Evolutionary conservation across 2,888 invertebrate genomes (phyloP).

Genomic region (Villa cingulata): DNA sequence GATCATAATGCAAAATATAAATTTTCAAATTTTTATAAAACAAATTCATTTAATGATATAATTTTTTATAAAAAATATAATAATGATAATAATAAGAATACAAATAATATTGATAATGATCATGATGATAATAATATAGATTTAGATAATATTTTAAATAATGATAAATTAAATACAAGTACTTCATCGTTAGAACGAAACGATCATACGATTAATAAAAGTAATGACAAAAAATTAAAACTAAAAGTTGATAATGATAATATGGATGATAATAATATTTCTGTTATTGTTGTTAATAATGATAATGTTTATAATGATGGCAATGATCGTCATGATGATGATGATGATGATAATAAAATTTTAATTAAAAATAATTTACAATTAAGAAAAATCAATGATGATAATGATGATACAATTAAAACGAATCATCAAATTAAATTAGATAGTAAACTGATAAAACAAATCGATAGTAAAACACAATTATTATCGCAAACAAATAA

Average conservation of each 20-base stretch:
- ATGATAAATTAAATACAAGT: slow-evolving; percentile 6
- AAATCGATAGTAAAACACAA: too few species aligned
- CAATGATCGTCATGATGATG: not conserved
- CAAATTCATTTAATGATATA: slow-evolving; percentile 11
- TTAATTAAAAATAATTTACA: not conserved
- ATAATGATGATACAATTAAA: not conserved
- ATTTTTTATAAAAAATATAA: slow-evolving; percentile 2
- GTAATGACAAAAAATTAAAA: not conserved
- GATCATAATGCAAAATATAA: too few species aligned
- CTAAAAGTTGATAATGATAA: not conserved
- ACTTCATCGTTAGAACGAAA: not conserved
- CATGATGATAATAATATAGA: not conserved
- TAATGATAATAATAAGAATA: not conserved
- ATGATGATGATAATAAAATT: slow-evolving; percentile 1
- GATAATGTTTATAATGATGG: not conserved
- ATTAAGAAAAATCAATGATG: too few species aligned
- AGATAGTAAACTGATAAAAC: slow-evolving; percentile 5
- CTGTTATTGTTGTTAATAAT: slow-evolving; percentile 1
- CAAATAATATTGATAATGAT: slow-evolving; percentile 2
- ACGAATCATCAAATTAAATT: not conserved
- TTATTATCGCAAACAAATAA: too few species aligned
- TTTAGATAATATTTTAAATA: not conserved
- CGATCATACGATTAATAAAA: not conserved
- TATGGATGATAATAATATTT: slow-evolving; percentile 2
- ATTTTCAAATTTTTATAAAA: slow-evolving; percentile 7